phyloP scores from a whole-genome alignment of 1,140 invertebrate genomes.

The Himalopsyche phryganea region DNA sequence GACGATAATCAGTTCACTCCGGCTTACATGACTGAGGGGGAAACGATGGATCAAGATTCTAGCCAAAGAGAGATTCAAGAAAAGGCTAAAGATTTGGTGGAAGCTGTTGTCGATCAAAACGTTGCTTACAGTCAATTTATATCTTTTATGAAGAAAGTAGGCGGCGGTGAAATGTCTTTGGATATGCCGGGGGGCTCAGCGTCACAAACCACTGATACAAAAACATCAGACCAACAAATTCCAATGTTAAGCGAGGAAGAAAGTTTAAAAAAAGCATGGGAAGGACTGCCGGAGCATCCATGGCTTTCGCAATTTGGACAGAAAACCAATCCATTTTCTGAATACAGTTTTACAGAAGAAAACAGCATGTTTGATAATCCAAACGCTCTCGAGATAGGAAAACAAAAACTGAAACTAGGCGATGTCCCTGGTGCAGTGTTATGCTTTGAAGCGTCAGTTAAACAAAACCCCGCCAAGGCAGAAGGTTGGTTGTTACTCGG shows the following conservation, averaged over 20 bases:
- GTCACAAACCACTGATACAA: constrained; percentile 32
- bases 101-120: constrained; percentile 60
- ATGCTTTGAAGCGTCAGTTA: constrained; percentile 93
- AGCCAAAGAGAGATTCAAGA: constrained; percentile 51
- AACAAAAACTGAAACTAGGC: constrained; percentile 75
- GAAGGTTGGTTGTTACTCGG: constrained; percentile 82
- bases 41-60: constrained; percentile 37
- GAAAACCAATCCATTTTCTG: constrained; percentile 42
- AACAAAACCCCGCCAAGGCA: constrained; percentile 75
- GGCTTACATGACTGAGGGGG: constrained; percentile 21
- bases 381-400: constrained; percentile 85
- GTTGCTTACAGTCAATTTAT: constrained; percentile 77
- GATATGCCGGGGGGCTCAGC: constrained; percentile 42
- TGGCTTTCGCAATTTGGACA: constrained; percentile 39
- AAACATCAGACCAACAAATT: constrained; percentile 39
- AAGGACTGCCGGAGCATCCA: constrained; percentile 46
- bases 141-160: constrained; percentile 79
- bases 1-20: constrained; percentile 17
- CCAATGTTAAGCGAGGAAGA: constrained; percentile 48
- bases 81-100: constrained; percentile 56
- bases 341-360: constrained; percentile 80
- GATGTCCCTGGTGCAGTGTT: constrained; percentile 94
- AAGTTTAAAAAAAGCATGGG: constrained; percentile 52
- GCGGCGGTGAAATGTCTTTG: constrained; percentile 58
- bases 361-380: constrained; percentile 81